Conservation (phyloP, 2,113 vertebrate species). For the Pollimyrus isidori region DNA sequence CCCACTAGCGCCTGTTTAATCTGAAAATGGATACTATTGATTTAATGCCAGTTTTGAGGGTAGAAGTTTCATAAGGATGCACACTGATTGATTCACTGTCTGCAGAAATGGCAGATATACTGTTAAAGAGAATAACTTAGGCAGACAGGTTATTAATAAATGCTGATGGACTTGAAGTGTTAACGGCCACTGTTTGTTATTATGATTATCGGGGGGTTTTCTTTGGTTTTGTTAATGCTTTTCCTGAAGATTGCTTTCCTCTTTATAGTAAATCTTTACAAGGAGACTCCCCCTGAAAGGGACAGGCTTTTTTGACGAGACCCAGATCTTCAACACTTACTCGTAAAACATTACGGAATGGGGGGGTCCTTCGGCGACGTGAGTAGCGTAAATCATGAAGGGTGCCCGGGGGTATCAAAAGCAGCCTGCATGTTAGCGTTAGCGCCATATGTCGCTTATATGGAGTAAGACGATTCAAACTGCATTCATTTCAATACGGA, state of each 20-base stretch:
- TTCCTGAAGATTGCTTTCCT: neutral
- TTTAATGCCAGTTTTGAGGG: neutral
- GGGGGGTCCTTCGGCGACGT: neutral
- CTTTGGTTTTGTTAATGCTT: constrained; percentile 1
- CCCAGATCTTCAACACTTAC: neutral
- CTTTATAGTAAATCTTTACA: constrained; percentile 3
- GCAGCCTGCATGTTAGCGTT: neutral
- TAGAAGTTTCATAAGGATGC: neutral
- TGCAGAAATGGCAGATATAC: constrained; percentile 3
- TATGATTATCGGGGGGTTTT: constrained; percentile 2
- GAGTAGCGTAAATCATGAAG: neutral
- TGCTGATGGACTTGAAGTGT: constrained; percentile 11
- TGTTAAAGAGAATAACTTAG: constrained; percentile 3
- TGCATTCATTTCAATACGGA: neutral
- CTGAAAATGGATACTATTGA: constrained; percentile 16
- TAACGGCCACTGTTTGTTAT: neutral
- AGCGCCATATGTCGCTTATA: neutral
- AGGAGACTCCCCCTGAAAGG: neutral
- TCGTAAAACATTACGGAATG: neutral
- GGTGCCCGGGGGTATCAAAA: neutral
- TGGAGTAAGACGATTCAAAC: neutral
- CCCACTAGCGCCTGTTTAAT: neutral
- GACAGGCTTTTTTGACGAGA: neutral
- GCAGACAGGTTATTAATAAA: constrained; percentile 13
- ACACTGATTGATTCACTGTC: constrained; percentile 3